These are phyloP conservation scores for Dipodomys ordii DNA, from an alignment of 2,113 vertebrate species.

Conservation along the genomic window DNA sequence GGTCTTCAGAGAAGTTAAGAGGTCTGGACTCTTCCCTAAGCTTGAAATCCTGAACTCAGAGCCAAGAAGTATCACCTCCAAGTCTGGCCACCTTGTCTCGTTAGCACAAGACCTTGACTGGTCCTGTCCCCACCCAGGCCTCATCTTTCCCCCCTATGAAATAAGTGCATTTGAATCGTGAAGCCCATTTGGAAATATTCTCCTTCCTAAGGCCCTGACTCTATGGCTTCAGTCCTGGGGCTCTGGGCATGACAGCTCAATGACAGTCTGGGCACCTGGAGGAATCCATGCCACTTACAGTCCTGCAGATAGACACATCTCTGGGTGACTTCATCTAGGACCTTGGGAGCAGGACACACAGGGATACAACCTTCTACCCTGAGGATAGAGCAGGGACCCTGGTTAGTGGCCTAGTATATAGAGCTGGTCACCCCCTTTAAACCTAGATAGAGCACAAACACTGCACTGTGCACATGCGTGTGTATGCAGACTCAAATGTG, in stretches of 20 bases:
- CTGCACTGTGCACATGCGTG: background rate
- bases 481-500: background rate
- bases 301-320: slow-evolving; percentile 95
- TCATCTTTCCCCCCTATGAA: background rate
- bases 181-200: background rate
- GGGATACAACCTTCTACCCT: slow-evolving; percentile 98
- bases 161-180: too few relatives aligned
- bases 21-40: background rate
- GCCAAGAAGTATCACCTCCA: background rate
- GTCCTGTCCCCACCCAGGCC: background rate
- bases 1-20: background rate
- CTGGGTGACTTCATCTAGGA: slow-evolving; percentile 96
- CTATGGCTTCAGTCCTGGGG: background rate
- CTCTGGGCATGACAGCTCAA: background rate
- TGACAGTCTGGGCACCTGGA: background rate
- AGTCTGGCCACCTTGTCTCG: background rate
- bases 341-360: slow-evolving; percentile 91
- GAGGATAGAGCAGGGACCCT: slow-evolving; percentile 66
- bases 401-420: background rate
- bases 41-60: background rate
- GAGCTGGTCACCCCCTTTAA: fast-evolving
- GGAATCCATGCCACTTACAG: slow-evolving; percentile 89
- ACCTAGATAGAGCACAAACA: background rate
- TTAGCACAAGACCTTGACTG: background rate
- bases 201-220: background rate